Evolutionary conservation across 2,113 vertebrate species (phyloP).

Genomic region (Tringa solitaria): DNA sequence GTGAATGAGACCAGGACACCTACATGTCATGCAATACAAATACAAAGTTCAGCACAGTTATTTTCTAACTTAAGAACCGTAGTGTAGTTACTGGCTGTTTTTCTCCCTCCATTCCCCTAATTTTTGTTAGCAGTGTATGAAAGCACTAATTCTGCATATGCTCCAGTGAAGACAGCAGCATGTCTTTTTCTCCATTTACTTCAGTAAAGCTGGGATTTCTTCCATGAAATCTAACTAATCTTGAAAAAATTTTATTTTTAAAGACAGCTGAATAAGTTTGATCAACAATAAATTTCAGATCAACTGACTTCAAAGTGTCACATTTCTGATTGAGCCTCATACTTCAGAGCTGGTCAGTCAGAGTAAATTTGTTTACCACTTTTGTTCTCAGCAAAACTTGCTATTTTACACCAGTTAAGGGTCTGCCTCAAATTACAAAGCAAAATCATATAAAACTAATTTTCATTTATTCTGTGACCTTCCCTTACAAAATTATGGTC

Average conservation of each 20-base stretch:
- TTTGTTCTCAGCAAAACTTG: not conserved
- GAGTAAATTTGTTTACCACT: not conserved
- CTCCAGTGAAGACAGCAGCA: not conserved
- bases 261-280: not conserved
- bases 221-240: not conserved
- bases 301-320: not conserved
- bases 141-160: not conserved
- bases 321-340: not conserved
- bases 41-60: not conserved
- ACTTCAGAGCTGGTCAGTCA: not conserved
- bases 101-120: not conserved
- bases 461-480: slow-evolving; percentile 16
- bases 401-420: not conserved
- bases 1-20: not conserved
- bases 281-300: not conserved
- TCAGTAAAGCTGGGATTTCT: not conserved
- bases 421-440: not conserved
- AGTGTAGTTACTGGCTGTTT: not conserved
- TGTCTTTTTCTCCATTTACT: not conserved
- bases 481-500: not conserved
- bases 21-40: not conserved
- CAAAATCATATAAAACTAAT: not conserved
- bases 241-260: not conserved
- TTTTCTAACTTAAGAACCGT: not conserved
- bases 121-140: not conserved